A percentile compares a stretch with the other conserved stretches of the same genome.
These are phyloP conservation scores for cat (Felis catus) DNA, from an alignment of 2,113 vertebrate species.

Conservation along the genomic window DNA sequence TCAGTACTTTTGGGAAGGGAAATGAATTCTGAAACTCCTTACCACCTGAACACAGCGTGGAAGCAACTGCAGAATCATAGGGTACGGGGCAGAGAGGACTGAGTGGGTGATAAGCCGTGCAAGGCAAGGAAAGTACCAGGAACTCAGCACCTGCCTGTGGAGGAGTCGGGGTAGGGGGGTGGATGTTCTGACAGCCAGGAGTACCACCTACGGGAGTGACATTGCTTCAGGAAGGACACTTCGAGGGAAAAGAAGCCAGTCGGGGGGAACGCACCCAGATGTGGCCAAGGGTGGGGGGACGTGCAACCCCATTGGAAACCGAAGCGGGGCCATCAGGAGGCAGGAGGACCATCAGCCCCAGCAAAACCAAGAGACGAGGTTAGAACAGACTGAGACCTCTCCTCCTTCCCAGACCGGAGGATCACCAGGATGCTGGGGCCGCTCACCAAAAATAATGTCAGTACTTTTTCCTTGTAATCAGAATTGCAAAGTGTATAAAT, in stretches of 20 bases:
- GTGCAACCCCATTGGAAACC: rapidly evolving
- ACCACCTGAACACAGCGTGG: neutral
- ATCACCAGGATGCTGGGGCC: too few relatives aligned
- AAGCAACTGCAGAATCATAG: neutral
- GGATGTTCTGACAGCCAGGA: rapidly evolving
- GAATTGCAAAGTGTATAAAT: neutral
- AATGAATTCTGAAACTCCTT: neutral
- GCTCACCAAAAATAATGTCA: neutral
- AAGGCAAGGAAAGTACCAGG: neutral
- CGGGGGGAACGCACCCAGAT: rapidly evolving
- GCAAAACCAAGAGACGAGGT: neutral
- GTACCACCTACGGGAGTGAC: rapidly evolving
- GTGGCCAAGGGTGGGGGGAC: neutral
- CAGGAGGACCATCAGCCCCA: neutral
- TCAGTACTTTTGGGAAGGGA: neutral
- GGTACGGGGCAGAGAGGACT: neutral
- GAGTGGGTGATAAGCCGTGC: neutral
- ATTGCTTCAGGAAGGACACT: neutral
- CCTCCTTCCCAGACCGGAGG: neutral
- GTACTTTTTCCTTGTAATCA: neutral
- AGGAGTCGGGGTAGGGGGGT: rapidly evolving
- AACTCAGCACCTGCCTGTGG: neutral
- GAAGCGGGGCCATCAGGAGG: rapidly evolving
- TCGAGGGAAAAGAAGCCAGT: neutral
- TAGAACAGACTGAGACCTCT: neutral